Evolutionary conservation across 2,113 vertebrate species (phyloP).

Genomic region (Mohoua ochrocephala): DNA sequence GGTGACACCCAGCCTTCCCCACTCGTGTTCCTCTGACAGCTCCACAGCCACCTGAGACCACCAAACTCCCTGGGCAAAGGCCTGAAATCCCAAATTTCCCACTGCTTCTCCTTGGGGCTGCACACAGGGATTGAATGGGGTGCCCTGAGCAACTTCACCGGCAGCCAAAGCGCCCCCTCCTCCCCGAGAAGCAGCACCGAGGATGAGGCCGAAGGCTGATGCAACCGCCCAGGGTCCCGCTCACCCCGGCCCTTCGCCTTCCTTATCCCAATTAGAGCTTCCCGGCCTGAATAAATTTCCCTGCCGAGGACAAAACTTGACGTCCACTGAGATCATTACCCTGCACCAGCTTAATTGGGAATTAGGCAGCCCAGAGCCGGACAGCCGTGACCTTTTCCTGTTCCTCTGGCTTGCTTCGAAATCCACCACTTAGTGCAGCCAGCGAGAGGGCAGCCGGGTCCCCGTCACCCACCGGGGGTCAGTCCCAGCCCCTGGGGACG

Average conservation of each 20-base stretch:
- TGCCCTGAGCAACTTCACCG: accelerated
- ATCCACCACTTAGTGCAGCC: background rate
- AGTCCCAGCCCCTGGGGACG: background rate
- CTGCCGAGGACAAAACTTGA: background rate
- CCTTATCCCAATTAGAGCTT: background rate
- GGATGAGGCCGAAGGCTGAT: background rate
- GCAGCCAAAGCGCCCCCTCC: background rate
- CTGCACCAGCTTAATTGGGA: background rate
- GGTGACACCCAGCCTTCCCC: accelerated
- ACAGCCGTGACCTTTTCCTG: background rate
- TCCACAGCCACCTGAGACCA: background rate
- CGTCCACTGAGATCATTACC: background rate
- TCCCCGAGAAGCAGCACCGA: accelerated
- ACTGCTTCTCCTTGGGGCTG: background rate
- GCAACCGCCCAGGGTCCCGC: background rate
- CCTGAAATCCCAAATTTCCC: background rate
- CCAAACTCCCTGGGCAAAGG: background rate
- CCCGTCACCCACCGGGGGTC: accelerated
- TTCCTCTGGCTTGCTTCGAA: background rate
- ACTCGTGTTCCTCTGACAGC: background rate
- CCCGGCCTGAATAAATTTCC: background rate
- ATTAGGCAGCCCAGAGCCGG: background rate
- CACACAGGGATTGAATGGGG: accelerated
- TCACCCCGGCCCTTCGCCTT: background rate
- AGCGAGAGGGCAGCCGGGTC: background rate